Base-by-base conservation (phyloP, 2,797 vertebrate species). In the Nyctalus aviator region DNA sequence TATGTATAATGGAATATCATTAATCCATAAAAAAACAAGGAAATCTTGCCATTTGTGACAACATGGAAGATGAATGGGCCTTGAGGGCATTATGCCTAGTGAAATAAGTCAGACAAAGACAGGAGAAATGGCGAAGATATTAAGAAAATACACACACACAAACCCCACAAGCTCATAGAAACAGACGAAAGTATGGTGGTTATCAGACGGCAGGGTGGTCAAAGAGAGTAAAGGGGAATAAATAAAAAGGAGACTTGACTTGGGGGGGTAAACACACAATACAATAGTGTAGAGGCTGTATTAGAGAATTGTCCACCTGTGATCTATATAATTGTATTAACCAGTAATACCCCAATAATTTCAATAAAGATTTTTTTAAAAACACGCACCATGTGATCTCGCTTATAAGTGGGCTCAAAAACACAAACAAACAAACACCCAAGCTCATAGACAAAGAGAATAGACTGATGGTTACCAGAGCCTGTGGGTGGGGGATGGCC, bases 41-140 rank as follows among this genome's bases (percentile, higher is more conserved):
- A 68, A 88, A 75, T 44, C 30, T 37, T 72, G 64, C 25, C 73
- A 79, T 55, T 68, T 83, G 84, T 12, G 15, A 88, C 84, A 93
- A 83, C 18, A 48, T 23, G 5, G 30, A 76, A 57, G 59, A 57
- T 37, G 3, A 41, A 57, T 68, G 48, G 69, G 57, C 20, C 18
- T 14, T 69, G 85, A 77, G 5, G 71, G 41, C 50, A 76, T 76
- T 41, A 76, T 10, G 10, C 41, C 83, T 41, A n/a, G 4, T 68
- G 41, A 83, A 59, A 88, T 48, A 37, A 93, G 50, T 88, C 14
- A 68, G 57, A 55, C 20, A 55, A 77, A 69, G 3, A 37, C 6
- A n/a, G 35, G 66, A 21, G 20, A 69, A 69, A 69, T 59, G 32
- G 66, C 35, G 32, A 69, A 69, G 66, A 12, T 20, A 69, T 69